A percentile compares a stretch with the other conserved stretches of the same genome.
phyloP scores from a whole-genome alignment of 2,797 vertebrate species.

The Arnoldichthys spilopterus region DNA sequence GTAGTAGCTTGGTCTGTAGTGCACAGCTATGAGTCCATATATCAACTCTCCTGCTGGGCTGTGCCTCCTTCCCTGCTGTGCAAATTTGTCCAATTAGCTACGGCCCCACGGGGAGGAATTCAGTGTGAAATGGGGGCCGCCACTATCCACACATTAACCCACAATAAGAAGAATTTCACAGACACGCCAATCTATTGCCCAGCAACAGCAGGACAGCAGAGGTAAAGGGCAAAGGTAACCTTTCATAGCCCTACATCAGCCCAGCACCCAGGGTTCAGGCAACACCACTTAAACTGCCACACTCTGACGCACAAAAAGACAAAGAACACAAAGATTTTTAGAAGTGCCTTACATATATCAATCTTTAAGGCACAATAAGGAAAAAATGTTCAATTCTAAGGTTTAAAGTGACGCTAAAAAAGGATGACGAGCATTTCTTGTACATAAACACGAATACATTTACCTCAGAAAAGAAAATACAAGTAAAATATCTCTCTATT shows the following conservation, averaged over 20 bases:
- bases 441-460: no score
- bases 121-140: constrained; percentile 86
- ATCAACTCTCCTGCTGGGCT: constrained; percentile 82
- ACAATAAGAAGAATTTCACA: constrained; percentile 83
- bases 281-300: constrained; percentile 52
- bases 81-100: constrained; percentile 98
- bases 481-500: no score
- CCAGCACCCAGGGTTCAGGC: constrained; percentile 10
- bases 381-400: neutral
- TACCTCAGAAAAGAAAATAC: no score
- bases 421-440: no score
- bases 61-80: constrained; percentile 88
- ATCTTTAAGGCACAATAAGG: neutral
- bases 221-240: constrained; percentile 63
- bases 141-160: constrained; percentile 84
- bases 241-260: constrained; percentile 33
- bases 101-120: constrained; percentile 84
- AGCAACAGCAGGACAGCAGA: constrained; percentile 71
- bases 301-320: no score
- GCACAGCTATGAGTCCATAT: constrained; percentile 72
- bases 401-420: no score
- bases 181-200: constrained; percentile 75
- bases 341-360: no score
- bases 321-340: no score
- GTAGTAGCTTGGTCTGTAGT: constrained; percentile 20